phyloP scores from a whole-genome alignment of 2,888 invertebrate species.

The Nephrotoma appendiculata region DNA sequence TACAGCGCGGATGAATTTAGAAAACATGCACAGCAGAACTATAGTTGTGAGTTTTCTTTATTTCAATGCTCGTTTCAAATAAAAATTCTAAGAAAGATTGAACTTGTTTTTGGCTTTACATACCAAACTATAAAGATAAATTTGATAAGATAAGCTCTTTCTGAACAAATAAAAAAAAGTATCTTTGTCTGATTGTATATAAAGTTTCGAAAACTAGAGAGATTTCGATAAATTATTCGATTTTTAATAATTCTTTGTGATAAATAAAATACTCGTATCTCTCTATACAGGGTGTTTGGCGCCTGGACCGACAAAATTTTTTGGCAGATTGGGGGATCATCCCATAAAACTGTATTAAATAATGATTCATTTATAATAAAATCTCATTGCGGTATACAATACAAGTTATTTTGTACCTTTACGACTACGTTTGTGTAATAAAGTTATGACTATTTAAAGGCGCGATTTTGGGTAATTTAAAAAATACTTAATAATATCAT shows the following conservation, averaged over 20 bases:
- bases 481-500: too few species aligned
- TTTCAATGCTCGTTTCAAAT: not conserved
- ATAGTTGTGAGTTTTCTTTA: not conserved
- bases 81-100: not conserved
- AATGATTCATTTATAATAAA: too few species aligned
- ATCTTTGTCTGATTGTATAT: not conserved
- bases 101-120: not conserved
- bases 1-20: not conserved
- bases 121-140: not conserved
- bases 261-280: too few species aligned
- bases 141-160: not conserved
- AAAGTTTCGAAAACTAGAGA: not conserved
- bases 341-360: too few species aligned
- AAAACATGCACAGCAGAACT: not conserved
- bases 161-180: not conserved
- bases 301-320: too few species aligned
- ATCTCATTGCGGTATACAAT: too few species aligned
- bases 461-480: too few species aligned
- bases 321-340: too few species aligned
- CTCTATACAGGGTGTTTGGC: too few species aligned
- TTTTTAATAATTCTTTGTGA: too few species aligned
- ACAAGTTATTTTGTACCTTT: too few species aligned
- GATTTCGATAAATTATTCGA: not conserved
- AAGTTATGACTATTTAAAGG: not conserved
- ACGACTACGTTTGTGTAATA: too few species aligned